Evolutionary conservation across 2,797 vertebrate genomes (phyloP), one percentile per base, ranked within the genome.

Genomic region (Tenualosa thibaudeaui): DNA sequence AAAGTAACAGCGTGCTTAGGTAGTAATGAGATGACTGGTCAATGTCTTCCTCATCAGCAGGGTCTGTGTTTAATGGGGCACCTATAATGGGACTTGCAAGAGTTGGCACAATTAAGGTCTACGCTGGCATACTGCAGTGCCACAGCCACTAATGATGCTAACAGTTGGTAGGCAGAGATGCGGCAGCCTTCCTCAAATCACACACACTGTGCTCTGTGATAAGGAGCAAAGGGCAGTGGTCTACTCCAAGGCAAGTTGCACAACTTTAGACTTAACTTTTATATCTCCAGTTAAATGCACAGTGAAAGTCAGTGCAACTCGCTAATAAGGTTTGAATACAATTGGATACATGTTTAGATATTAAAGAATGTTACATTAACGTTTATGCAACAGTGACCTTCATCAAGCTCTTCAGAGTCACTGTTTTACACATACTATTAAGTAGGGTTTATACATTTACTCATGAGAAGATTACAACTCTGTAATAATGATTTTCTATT

Each of bases 1-100:
- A 68, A 31, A 68, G 24, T 62, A 62, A 13, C 62, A 37, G 24
- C 1, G 24, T 40, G 68, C 68, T 71, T 71, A 78, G 40, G 40
- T 46, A 46, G 71, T 78, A 78, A 78, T 78, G 71, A 78, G 71
- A 19, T 78, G 71, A 78, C 71, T 78, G 71, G 71, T 78, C 71
- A 78, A 78, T 78, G 71, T 78, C 71, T 78, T 46, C 71, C 71
- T 43, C 71, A 78, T 78, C 71, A 78, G 71, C 71, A 43, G 71
- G 71, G 71, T 46, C 71, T 78, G 40, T 78, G 71, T 19, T 78
- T 78, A 78, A 78, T 78, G 71, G 71, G 40, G 71, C 71, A 78
- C 71, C 71, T 78, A 78, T 46, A 46, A 78, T 78, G 71, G 17
- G 15, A 46, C 71, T 46, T 78, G 37, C 71, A 5, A 71, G 65